Percentiles rank a stretch among this genome's conserved stretches.
phyloP scores from a whole-genome alignment of 2,888 invertebrate species.

The Ethmia dodecea region DNA sequence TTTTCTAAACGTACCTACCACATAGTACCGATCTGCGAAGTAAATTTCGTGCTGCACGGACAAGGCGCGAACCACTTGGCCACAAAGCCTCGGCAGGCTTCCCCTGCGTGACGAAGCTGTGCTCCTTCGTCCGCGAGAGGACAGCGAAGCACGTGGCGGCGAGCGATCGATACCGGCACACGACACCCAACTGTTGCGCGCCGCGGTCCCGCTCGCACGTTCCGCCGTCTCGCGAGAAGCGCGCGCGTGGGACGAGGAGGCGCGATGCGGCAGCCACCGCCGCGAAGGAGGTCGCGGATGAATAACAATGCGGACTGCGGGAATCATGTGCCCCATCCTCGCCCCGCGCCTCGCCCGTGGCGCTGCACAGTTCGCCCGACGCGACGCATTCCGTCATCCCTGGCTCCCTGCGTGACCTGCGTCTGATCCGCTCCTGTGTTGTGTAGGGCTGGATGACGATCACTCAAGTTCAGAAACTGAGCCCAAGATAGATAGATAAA shows the following conservation, averaged over 20 bases:
- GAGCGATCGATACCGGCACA: slow-evolving; percentile 58
- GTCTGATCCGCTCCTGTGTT: neutral
- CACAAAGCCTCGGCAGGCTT: neutral
- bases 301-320: slow-evolving; percentile 76
- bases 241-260: slow-evolving; percentile 40
- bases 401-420: neutral
- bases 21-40: too few species aligned
- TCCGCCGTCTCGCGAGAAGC: slow-evolving; percentile 43
- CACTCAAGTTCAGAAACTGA: neutral
- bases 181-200: slow-evolving; percentile 70
- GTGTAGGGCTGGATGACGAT: neutral
- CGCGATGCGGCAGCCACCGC: slow-evolving; percentile 70
- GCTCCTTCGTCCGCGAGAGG: neutral
- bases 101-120: too few species aligned
- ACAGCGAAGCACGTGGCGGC: slow-evolving; percentile 61
- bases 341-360: neutral
- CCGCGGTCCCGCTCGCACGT: slow-evolving; percentile 30
- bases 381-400: neutral
- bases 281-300: slow-evolving; percentile 71
- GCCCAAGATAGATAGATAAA: neutral
- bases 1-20: too few species aligned
- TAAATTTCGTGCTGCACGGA: neutral
- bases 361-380: neutral
- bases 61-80: neutral
- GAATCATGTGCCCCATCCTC: slow-evolving; percentile 44